Conservation (phyloP, 2,797 vertebrate species). For the Euthynnus affinis region DNA sequence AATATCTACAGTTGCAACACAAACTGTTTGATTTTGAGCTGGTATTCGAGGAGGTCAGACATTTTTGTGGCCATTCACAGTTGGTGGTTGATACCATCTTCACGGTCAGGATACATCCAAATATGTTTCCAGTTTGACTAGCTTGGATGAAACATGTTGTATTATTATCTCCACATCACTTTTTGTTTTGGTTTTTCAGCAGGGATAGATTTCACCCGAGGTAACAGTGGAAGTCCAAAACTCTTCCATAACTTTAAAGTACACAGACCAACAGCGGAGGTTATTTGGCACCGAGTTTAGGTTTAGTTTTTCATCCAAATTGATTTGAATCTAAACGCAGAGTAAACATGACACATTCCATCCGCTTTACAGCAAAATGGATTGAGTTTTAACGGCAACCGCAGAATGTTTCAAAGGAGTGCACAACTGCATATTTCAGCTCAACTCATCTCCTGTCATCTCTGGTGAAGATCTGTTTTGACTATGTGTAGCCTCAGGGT, state of each 20-base stretch:
- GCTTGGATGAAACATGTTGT: conserved; percentile 78
- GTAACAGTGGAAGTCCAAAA: conserved; percentile 77
- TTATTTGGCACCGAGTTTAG: conserved; percentile 70
- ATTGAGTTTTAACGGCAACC: conserved; percentile 63
- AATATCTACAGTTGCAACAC: conserved; percentile 43
- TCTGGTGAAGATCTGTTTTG: conserved; percentile 46
- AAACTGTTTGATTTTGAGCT: conserved; percentile 24
- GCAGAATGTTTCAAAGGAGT: conserved; percentile 61
- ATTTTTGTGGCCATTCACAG: conserved; percentile 68
- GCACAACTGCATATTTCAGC: conserved; percentile 53
- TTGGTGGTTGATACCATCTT: conserved; percentile 76
- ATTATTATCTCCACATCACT: conserved; percentile 77
- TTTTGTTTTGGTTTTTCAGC: conserved; percentile 80
- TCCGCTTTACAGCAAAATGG: conserved; percentile 66
- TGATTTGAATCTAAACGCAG: conserved; percentile 80
- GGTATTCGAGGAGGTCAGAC: conserved; percentile 50
- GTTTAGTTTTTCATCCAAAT: conserved; percentile 79
- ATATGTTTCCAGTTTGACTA: conserved; percentile 81
- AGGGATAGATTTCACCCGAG: conserved; percentile 79
- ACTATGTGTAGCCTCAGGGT: conserved; percentile 26
- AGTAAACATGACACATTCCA: conserved; percentile 80
- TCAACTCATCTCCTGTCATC: conserved; percentile 62
- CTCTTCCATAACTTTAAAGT: conserved; percentile 73
- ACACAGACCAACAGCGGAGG: conserved; percentile 67
- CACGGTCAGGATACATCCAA: conserved; percentile 67